Conservation (phyloP, 2,113 vertebrate genomes). For the Arenaria interpres region DNA sequence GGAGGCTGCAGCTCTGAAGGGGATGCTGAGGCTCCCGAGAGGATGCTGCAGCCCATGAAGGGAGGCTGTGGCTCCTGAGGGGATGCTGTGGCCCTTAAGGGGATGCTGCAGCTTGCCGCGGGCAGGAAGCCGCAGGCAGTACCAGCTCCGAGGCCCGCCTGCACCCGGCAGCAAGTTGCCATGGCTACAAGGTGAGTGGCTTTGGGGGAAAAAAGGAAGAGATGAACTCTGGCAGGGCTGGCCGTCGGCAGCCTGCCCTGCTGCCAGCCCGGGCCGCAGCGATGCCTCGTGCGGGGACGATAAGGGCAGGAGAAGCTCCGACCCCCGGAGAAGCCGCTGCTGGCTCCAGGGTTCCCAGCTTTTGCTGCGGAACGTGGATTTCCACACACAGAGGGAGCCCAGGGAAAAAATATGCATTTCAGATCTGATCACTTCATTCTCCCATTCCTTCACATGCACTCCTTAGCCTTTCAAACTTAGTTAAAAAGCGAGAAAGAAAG, state of each 20-base stretch:
- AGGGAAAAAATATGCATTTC: background rate
- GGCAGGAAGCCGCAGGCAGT: constrained; percentile 12
- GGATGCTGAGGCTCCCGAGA: background rate
- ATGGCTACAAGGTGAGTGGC: constrained; percentile 71
- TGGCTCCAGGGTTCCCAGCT: background rate
- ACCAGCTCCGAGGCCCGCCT: background rate
- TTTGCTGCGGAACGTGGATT: background rate
- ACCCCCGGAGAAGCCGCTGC: background rate
- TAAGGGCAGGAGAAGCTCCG: background rate
- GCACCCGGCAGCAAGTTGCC: constrained; percentile 56
- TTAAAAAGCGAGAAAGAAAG: constrained; percentile 1
- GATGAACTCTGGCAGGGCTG: constrained; percentile 48
- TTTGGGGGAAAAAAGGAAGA: constrained; percentile 41
- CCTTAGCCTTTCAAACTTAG: background rate
- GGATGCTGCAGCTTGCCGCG: background rate
- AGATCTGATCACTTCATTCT: background rate
- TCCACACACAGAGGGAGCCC: background rate
- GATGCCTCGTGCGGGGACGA: background rate
- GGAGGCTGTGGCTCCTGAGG: background rate
- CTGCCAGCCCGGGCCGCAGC: background rate
- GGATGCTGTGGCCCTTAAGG: background rate
- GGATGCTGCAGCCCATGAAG: too few species aligned
- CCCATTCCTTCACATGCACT: background rate
- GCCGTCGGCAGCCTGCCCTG: constrained; percentile 30
- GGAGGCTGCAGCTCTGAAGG: accelerated